A percentile compares a stretch with the other conserved stretches of the same genome.
Evolutionary conservation across 1,140 invertebrate species (phyloP).

Genomic region (Drosophila ambigua): DNA sequence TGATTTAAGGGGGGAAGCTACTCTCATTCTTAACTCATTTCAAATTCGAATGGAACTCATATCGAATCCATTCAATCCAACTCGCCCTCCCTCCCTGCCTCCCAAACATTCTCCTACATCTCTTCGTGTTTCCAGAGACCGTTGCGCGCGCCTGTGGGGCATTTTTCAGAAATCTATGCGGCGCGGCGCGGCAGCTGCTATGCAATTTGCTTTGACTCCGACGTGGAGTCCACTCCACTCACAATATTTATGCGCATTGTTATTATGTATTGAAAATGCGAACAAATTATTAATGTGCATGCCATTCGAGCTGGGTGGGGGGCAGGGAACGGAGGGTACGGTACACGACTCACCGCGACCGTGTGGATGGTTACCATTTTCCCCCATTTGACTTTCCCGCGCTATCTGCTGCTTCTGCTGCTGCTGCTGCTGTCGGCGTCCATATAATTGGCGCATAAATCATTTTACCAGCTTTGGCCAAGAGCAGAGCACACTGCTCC

Average conservation of each 20-base stretch:
- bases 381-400: slow-evolving; percentile 63
- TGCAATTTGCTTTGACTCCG: slow-evolving; percentile 55
- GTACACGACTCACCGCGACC: too few species aligned
- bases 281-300: slow-evolving; percentile 75
- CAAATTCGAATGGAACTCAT: too few species aligned
- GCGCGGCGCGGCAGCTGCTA: slow-evolving; percentile 42
- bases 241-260: slow-evolving; percentile 79
- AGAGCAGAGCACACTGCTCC: slow-evolving; percentile 24
- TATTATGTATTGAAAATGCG: slow-evolving; percentile 78
- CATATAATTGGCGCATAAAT: slow-evolving; percentile 78
- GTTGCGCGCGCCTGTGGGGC: too few species aligned
- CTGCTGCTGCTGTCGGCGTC: slow-evolving; percentile 35
- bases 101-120: too few species aligned
- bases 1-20: too few species aligned
- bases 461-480: slow-evolving; percentile 67
- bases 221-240: slow-evolving; percentile 4
- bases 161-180: too few species aligned
- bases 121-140: too few species aligned
- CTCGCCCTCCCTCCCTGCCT: too few species aligned
- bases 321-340: too few species aligned
- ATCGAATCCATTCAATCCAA: background rate
- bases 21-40: too few species aligned
- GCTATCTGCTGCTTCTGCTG: slow-evolving; percentile 10
- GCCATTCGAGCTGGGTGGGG: background rate
- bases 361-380: slow-evolving; percentile 26